Evolutionary conservation across 2,888 invertebrate species (phyloP), one percentile per base, ranked within the genome.

Genomic region (Linnaemya vulpina): DNA sequence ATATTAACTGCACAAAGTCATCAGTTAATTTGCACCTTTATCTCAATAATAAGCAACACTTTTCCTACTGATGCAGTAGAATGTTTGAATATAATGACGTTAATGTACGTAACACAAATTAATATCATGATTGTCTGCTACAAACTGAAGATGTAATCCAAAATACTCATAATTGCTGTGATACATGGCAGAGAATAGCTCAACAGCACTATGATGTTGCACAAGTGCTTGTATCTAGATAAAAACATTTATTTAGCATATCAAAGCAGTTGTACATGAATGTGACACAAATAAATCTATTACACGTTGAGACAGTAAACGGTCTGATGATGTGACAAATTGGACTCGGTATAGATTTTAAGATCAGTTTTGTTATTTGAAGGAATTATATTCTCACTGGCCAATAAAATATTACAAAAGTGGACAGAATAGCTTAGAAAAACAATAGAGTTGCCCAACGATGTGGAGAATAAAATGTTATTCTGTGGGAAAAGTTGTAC

Each of bases 221-320:
- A 35, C 55, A 9, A 51, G 49, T 17, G 20, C 62, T 53, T 35
- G 30, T 35, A n/a, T n/a, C n/a, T n/a, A 43, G 43, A 71, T 22
- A 43, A 60, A 58, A 68, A 60, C 15, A 70, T 51, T 70, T 62
- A 51, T 78, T 70, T n/a, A 53, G 17, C 40, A 65, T 20, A 55
- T 9, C 30, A 53, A 62, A 71, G 17, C 22, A 11, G 38, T 25
- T 5, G 46, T n/a, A 43, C 30, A 78, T 71, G 62, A 35, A 43
- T 53, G 46, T 63, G 78, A 78, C 71, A 71, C 51, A 71, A 40
- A 71, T 71, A 63, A 78, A 63, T 71, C 53, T 63, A 9, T 60
- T 8, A 20, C 49, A 43, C 55, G 13, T 46, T 43, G 10, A 3
- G 3, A 65, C 65, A 75, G 65, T 75, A 1, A 75, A 35, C 5